Evolutionary conservation across 1,140 invertebrate genomes (phyloP), one percentile per base, ranked within the genome.

Genomic region (Drosophila pruinosa): DNA sequence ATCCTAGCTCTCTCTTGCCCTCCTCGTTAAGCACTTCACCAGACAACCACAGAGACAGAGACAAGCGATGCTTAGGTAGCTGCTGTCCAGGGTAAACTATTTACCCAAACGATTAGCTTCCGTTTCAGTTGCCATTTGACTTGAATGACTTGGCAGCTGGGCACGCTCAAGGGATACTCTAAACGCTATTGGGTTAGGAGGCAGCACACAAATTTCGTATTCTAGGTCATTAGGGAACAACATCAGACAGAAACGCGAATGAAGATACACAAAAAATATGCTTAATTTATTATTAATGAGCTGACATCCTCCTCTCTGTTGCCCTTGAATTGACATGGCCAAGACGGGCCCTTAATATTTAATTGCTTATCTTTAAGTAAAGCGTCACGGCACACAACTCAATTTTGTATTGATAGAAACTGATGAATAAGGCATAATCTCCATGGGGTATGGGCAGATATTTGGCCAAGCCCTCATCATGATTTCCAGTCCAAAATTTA

Each of bases 61-160:
- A 21, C 17, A 53, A 22, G 8, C 10, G 6, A 7, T 24, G 39
- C 54, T 31, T 28, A 39, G 54, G 38, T 45, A 41, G 39, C 39
- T 39, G 38, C 2, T 15, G 58, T 56, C 67, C 68, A 56, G 75
- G 45, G 62, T 38, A 64, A 62, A 50, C 63, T 69, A 86, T 83
- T 83, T 83, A 80, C 81, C 75, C 76, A 86, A 70, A 64, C 80
- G 81, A 85, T 85, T 85, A 86, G 81, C 81, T 85, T 76, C 63
- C 77, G 77, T 73, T 70, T 80, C 72, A 73, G 56, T 62, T 72
- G 48, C 64, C 75, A 52, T 48, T 47, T 82, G 80, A 72, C 75
- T 80, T 72, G 75, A 10, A 62, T 63, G 57, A 62, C 52, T 57
- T 69, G 56, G 61, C 72, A 75, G 76, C 76, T 61, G 57, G 59